Percentiles rank a stretch among this genome's conserved stretches.
Evolutionary conservation across 1,140 invertebrate species (phyloP).

Genomic region (Eufriesea mexicana): DNA sequence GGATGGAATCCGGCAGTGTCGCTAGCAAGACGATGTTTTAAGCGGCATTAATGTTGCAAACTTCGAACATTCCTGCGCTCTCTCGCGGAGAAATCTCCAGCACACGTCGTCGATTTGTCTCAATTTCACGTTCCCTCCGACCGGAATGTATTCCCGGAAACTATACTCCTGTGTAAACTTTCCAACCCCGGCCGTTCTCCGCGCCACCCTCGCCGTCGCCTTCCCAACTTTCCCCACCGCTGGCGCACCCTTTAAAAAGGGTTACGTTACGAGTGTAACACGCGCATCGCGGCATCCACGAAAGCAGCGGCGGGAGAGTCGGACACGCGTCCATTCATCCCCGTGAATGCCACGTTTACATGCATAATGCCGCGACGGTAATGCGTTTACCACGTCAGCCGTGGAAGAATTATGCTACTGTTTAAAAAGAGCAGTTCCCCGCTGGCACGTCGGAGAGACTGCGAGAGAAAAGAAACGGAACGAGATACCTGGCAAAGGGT

Average conservation of each 20-base stretch:
- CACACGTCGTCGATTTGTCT: conserved; percentile 42
- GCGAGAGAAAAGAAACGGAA: conserved; percentile 11
- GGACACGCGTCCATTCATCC: conserved; percentile 67
- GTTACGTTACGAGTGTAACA: conserved; percentile 5
- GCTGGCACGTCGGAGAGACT: conserved; percentile 24
- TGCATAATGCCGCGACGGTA: conserved; percentile 66
- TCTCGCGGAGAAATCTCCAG: not conserved
- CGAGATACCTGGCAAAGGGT: conserved; percentile 24
- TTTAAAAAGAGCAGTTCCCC: conserved; percentile 72
- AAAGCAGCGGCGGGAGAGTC: conserved; percentile 42
- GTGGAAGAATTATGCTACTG: conserved; percentile 72
- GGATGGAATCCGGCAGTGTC: not conserved
- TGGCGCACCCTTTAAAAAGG: conserved; percentile 20
- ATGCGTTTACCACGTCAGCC: conserved; percentile 69
- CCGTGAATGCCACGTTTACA: conserved; percentile 70
- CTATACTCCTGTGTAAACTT: conserved; percentile 31
- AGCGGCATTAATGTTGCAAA: conserved; percentile 38
- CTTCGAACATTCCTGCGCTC: conserved; percentile 1
- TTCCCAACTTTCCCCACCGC: not conserved
- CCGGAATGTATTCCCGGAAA: conserved; percentile 25
- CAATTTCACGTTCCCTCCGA: conserved; percentile 39
- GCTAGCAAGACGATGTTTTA: conserved; percentile 22
- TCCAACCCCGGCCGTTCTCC: not conserved
- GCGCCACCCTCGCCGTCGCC: not conserved
- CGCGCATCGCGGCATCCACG: conserved; percentile 5